Conservation (phyloP, 2,113 vertebrate species). For the Collichthys lucidus region DNA sequence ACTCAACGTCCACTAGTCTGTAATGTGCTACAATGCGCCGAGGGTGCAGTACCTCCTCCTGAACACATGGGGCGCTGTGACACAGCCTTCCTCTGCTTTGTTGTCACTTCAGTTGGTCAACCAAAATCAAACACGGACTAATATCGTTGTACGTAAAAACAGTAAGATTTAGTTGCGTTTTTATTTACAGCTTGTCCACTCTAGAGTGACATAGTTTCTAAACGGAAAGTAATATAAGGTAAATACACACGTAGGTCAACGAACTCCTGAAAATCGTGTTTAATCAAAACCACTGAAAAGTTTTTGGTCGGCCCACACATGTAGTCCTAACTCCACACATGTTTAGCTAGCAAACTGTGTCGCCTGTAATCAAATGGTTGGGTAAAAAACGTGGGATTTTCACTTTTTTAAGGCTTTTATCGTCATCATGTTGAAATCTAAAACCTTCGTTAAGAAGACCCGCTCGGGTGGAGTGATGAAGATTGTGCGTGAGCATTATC, state of each 20-base stretch:
- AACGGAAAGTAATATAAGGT: neutral
- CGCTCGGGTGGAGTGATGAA: constrained; percentile 93
- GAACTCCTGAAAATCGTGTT: neutral
- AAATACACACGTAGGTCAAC: accelerated
- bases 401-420: neutral
- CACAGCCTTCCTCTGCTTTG: constrained; percentile 26
- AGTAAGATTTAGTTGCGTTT: accelerated
- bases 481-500: constrained; percentile 94
- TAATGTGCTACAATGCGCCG: accelerated
- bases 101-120: constrained; percentile 60
- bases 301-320: constrained; percentile 26
- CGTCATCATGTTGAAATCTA: constrained; percentile 90
- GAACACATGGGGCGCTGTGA: neutral
- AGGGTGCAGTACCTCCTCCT: constrained; percentile 20
- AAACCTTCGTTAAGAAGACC: constrained; percentile 93
- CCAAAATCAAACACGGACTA: neutral
- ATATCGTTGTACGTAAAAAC: neutral
- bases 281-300: constrained; percentile 4
- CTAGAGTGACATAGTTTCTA: accelerated
- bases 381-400: neutral
- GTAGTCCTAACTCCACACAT: constrained; percentile 50
- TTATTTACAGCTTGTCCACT: accelerated
- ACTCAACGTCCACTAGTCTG: accelerated
- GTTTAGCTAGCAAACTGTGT: neutral
- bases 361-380: neutral